These are phyloP conservation scores for Apocheima hispidaria DNA, from an alignment of 2,888 invertebrate genomes.

Conservation along the genomic window DNA sequence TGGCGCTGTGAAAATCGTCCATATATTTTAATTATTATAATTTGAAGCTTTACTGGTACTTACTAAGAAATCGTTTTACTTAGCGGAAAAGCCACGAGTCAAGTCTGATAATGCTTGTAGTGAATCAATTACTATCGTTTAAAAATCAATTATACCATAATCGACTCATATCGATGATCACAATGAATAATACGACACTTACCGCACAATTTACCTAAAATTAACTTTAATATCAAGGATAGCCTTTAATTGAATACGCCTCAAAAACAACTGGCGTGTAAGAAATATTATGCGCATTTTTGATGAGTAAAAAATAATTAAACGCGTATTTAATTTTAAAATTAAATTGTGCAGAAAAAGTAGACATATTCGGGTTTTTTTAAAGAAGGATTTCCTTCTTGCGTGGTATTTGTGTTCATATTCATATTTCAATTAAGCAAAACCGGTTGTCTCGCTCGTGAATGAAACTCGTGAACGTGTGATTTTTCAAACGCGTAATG, in stretches of 20 bases:
- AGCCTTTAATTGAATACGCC: slow-evolving; percentile 63
- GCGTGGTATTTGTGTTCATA: not conserved
- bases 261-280: slow-evolving; percentile 29
- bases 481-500: no score
- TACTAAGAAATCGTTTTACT: no score
- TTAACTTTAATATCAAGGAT: slow-evolving; percentile 72
- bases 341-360: slow-evolving; percentile 37
- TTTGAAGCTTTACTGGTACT: no score
- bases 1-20: no score
- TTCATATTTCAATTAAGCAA: no score
- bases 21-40: no score
- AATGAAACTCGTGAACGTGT: no score
- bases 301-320: slow-evolving; percentile 44
- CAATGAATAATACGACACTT: slow-evolving; percentile 60
- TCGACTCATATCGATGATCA: slow-evolving; percentile 32
- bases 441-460: no score
- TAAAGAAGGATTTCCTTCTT: slow-evolving; percentile 20
- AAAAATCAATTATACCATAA: slow-evolving; percentile 42
- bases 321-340: slow-evolving; percentile 44
- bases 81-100: no score
- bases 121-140: slow-evolving; percentile 39
- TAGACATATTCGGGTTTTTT: slow-evolving; percentile 27
- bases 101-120: not conserved
- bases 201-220: slow-evolving; percentile 67
- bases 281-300: slow-evolving; percentile 48